Percentiles rank a stretch among this genome's conserved stretches.
Conservation (phyloP, 2,113 vertebrate species). For the Dissostichus mawsoni region DNA sequence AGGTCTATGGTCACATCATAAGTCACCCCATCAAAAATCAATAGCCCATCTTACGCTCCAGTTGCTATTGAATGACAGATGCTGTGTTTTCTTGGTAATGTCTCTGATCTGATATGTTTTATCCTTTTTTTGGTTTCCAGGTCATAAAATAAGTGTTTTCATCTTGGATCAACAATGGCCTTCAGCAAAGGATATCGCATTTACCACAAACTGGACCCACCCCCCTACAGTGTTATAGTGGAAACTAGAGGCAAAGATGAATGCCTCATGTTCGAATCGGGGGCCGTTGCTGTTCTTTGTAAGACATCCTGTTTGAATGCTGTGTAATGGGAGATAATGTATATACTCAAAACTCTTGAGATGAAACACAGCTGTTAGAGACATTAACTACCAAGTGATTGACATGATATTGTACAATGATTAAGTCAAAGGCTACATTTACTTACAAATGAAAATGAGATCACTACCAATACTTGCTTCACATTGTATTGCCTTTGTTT, state of each 20-base stretch:
- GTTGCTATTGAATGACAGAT: neutral
- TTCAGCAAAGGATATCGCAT: slow-evolving; percentile 99
- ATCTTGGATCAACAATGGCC: slow-evolving; percentile 86
- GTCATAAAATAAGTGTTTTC: slow-evolving; percentile 54
- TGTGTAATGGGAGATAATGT: slow-evolving; percentile 1
- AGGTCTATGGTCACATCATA: neutral
- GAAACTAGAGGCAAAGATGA: slow-evolving; percentile 93
- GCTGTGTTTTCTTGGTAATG: neutral
- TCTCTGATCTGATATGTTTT: slow-evolving; percentile 1
- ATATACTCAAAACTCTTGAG: neutral
- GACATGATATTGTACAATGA: neutral
- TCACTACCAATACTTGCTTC: neutral
- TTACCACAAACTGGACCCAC: slow-evolving; percentile 96
- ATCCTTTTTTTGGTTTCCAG: slow-evolving; percentile 37
- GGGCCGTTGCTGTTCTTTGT: slow-evolving; percentile 96
- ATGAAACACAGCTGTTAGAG: neutral
- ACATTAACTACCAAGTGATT: neutral
- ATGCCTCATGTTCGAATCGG: slow-evolving; percentile 97
- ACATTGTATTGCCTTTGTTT: slow-evolving; percentile 33
- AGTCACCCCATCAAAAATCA: neutral
- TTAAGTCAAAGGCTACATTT: neutral
- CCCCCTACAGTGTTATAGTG: slow-evolving; percentile 96
- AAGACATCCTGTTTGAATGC: slow-evolving; percentile 76
- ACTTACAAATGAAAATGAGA: neutral
- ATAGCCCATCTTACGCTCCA: neutral